Evolutionary conservation across 2,888 invertebrate species (phyloP).

Genomic region (Agrenia bidenticulata): DNA sequence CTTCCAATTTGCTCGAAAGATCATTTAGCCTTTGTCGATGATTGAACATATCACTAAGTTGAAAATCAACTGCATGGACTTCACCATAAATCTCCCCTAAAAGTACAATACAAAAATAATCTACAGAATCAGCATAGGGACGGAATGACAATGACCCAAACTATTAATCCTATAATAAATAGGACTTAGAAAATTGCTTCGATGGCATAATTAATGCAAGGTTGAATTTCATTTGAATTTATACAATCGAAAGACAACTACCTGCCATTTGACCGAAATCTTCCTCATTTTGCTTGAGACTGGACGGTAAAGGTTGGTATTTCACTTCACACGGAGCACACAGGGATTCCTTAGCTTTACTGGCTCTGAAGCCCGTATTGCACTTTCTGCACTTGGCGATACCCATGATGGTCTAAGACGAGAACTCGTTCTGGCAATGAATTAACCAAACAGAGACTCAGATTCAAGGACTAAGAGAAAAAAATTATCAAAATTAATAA

Average conservation of each 20-base stretch:
- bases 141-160: too few relatives aligned
- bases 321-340: slow-evolving; percentile 6
- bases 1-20: neutral
- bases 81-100: too few relatives aligned
- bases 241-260: neutral
- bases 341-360: slow-evolving; percentile 2
- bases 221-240: too few relatives aligned
- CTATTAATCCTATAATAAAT: too few relatives aligned
- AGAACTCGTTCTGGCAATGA: too few relatives aligned
- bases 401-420: neutral
- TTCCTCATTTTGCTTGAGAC: neutral
- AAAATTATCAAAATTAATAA: too few relatives aligned
- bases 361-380: neutral
- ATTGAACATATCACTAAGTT: neutral
- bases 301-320: neutral
- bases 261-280: neutral
- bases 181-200: too few relatives aligned
- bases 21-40: neutral
- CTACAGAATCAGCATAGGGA: too few relatives aligned
- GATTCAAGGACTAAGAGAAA: too few relatives aligned
- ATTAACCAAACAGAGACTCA: too few relatives aligned
- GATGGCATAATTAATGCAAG: too few relatives aligned
- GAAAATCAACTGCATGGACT: neutral
- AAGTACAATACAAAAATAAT: too few relatives aligned
- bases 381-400: neutral